Conservation (phyloP, 2,797 vertebrate species). For the Danio albolineatus region DNA sequence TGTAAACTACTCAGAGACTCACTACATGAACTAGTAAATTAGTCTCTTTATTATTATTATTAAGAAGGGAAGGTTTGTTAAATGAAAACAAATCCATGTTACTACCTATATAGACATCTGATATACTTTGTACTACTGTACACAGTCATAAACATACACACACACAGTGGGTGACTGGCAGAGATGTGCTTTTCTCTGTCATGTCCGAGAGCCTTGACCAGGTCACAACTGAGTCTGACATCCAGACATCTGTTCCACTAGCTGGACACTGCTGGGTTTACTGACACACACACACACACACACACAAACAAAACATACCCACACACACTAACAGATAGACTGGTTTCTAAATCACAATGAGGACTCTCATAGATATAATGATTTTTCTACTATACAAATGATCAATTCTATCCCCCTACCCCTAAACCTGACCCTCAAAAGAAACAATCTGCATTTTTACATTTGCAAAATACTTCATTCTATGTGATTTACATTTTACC, state of each 20-base stretch:
- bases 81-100: not conserved
- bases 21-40: not conserved
- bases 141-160: not conserved
- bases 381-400: too few relatives aligned
- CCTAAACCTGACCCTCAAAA: too few relatives aligned
- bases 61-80: not conserved
- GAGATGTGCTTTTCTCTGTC: conserved; percentile 46
- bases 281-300: conserved; percentile 19
- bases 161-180: conserved; percentile 15
- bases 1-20: not conserved
- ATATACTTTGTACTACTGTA: not conserved
- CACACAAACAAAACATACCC: too few relatives aligned
- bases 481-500: too few relatives aligned
- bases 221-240: conserved; percentile 41
- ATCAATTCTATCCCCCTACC: too few relatives aligned
- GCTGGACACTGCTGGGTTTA: conserved; percentile 59
- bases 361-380: too few relatives aligned
- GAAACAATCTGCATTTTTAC: too few relatives aligned
- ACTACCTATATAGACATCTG: not conserved
- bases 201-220: conserved; percentile 50
- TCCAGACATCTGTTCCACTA: conserved; percentile 67
- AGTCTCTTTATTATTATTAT: not conserved
- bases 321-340: not conserved
- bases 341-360: too few relatives aligned
- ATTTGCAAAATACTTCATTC: too few relatives aligned